Conservation (phyloP, 2,888 invertebrate genomes). For the Cephalotes varians region DNA sequence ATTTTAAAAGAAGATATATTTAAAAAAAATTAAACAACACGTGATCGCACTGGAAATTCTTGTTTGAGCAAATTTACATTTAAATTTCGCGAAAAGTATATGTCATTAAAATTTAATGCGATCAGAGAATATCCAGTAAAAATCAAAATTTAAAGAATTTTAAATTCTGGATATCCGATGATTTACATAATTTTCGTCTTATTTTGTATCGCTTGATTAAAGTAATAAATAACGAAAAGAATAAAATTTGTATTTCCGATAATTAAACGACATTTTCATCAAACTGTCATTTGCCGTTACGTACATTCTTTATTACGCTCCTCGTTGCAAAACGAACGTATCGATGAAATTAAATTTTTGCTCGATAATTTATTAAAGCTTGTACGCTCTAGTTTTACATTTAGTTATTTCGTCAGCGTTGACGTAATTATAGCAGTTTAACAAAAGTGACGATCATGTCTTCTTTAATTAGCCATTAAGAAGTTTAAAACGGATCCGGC, state of each 20-base stretch:
- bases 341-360: conserved; percentile 18
- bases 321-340: not conserved
- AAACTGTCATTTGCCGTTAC: not conserved
- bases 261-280: not conserved
- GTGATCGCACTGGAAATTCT: not conserved
- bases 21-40: not conserved
- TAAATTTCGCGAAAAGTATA: not conserved
- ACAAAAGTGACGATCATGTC: conserved; percentile 24
- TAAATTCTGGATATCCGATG: not conserved
- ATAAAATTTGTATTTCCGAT: too few species aligned
- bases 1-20: not conserved
- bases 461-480: conserved; percentile 35
- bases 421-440: conserved; percentile 11
- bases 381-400: not conserved
- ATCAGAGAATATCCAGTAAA: not conserved
- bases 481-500: conserved; percentile 24
- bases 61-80: not conserved
- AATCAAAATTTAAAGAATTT: not conserved
- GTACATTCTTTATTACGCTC: not conserved
- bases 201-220: not conserved
- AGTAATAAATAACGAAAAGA: not conserved
- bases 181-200: not conserved
- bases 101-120: conserved; percentile 13
- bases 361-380: conserved; percentile 22
- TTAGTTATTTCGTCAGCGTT: conserved; percentile 7